phyloP scores from a whole-genome alignment of 1,140 invertebrate species.

The Tetramorium parvispinum region DNA sequence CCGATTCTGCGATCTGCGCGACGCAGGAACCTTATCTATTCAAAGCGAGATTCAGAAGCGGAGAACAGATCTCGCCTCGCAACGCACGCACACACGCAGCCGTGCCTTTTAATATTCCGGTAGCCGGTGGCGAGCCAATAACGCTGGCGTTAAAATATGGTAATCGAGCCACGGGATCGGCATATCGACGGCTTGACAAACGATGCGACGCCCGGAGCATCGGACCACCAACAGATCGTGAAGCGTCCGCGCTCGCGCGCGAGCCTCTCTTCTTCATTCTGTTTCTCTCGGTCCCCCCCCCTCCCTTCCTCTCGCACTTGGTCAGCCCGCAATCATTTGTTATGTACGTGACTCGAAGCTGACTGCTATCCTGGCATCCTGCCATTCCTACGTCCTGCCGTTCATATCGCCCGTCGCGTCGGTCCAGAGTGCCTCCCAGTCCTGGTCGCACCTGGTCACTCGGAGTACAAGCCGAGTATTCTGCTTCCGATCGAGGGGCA shows the following conservation, averaged over 20 bases:
- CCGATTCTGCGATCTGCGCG: conserved; percentile 27
- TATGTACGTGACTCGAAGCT: conserved; percentile 84
- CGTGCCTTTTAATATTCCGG: conserved; percentile 80
- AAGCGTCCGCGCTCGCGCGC: conserved; percentile 61
- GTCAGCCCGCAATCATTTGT: conserved; percentile 82
- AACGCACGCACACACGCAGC: conserved; percentile 6
- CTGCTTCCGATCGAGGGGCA: not conserved
- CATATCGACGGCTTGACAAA: conserved; percentile 86
- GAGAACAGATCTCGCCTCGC: conserved; percentile 27
- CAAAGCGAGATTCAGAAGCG: conserved; percentile 29
- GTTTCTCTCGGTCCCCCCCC: conserved; percentile 15
- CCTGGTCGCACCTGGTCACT: conserved; percentile 69
- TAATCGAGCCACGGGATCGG: conserved; percentile 83
- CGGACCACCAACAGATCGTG: conserved; percentile 84
- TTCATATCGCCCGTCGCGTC: conserved; percentile 60
- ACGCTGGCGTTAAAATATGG: conserved; percentile 85
- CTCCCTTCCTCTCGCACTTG: conserved; percentile 49
- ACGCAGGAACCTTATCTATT: conserved; percentile 46
- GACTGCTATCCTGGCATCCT: conserved; percentile 80
- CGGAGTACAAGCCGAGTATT: conserved; percentile 37
- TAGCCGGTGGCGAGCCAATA: conserved; percentile 82
- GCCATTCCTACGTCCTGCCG: conserved; percentile 77
- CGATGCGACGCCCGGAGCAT: conserved; percentile 81
- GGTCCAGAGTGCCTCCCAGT: conserved; percentile 47
- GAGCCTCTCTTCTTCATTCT: conserved; percentile 72